A percentile compares a stretch with the other conserved stretches of the same genome.
Evolutionary conservation across 2,888 invertebrate genomes (phyloP).

Genomic region (Napeogenes inachia): DNA sequence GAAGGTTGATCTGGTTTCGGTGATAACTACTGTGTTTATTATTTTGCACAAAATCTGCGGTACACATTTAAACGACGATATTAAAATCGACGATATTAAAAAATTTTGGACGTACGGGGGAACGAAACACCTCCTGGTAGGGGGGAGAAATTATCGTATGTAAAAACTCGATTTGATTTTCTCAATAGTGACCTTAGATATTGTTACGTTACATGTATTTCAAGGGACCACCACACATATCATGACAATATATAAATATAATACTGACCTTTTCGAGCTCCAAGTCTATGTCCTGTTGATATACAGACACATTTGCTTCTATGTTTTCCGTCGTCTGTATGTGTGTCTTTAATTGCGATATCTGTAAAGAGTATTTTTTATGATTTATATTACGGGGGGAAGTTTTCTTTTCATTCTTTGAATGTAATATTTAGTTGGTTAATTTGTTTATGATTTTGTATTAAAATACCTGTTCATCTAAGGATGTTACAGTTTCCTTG

Average conservation of each 20-base stretch:
- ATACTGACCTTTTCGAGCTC: conserved; percentile 70
- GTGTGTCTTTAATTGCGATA: conserved; percentile 74
- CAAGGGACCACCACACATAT: conserved; percentile 10
- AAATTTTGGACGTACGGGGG: too few species aligned
- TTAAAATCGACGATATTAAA: too few species aligned
- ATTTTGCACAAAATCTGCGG: too few species aligned
- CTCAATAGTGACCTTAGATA: background rate
- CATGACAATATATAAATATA: background rate
- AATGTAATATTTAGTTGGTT: too few species aligned
- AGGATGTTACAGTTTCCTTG: conserved; percentile 52
- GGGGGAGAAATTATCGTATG: background rate
- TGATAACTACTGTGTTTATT: too few species aligned
- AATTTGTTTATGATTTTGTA: background rate
- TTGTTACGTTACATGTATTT: conserved; percentile 1
- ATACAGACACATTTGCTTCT: conserved; percentile 65
- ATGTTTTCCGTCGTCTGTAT: conserved; percentile 67
- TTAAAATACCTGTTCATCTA: conserved; percentile 65
- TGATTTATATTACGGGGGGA: background rate
- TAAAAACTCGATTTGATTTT: background rate
- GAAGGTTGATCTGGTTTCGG: too few species aligned
- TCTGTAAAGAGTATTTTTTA: conserved; percentile 38
- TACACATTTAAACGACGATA: too few species aligned
- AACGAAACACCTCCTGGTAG: too few species aligned
- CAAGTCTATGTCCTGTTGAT: conserved; percentile 75
- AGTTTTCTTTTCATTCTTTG: too few species aligned